phyloP scores from a whole-genome alignment of 37 sponge, comb jelly and placozoan species.

The Spongilla lacustris region DNA sequence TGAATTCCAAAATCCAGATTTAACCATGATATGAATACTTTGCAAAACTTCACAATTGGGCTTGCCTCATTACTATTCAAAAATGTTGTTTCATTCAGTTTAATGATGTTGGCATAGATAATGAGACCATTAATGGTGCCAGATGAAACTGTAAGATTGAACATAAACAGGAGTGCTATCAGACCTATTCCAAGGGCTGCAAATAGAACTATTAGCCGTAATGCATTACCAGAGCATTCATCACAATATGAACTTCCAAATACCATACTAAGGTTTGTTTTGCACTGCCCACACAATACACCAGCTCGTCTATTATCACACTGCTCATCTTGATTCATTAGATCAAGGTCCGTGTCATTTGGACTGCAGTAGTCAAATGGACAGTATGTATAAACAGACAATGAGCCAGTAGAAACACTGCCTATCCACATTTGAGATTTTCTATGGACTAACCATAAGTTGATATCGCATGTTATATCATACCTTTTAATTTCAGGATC shows the following conservation, averaged over 20 bases:
- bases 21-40: conserved; percentile 18
- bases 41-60: neutral
- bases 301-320: neutral
- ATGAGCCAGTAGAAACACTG: no score
- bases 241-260: conserved; percentile 1
- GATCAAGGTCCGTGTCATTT: neutral
- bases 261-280: conserved; percentile 6
- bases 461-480: no score
- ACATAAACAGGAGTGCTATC: neutral
- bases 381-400: neutral
- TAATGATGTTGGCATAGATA: conserved; percentile 31
- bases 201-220: neutral
- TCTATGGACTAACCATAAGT: no score
- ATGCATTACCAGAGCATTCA: neutral
- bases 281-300: conserved; percentile 1
- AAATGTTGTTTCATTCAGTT: conserved; percentile 2
- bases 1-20: conserved; percentile 33
- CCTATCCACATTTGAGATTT: no score
- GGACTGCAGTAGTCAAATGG: conserved; percentile 7
- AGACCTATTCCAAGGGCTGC: neutral
- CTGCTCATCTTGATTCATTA: neutral
- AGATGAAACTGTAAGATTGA: conserved; percentile 6
- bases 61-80: neutral
- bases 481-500: no score
- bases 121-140: conserved; percentile 31